phyloP scores from a whole-genome alignment of 2,888 invertebrate species.

The Iphiclides podalirius region DNA sequence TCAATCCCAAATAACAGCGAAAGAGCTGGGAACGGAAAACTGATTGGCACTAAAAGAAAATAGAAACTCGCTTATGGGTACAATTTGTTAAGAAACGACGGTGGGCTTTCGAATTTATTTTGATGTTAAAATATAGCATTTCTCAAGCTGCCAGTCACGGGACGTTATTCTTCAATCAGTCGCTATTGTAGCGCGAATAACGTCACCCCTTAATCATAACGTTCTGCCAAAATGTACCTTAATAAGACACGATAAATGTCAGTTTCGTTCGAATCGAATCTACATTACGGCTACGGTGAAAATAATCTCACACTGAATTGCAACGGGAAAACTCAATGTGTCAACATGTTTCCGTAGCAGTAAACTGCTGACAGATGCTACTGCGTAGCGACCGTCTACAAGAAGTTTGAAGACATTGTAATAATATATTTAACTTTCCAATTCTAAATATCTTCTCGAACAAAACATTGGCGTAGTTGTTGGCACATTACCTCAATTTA shows the following conservation, averaged over 20 bases:
- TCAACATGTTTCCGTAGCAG: constrained; percentile 26
- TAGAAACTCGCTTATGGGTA: constrained; percentile 1
- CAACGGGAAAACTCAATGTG: constrained; percentile 37
- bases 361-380: constrained; percentile 3
- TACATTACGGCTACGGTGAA: too few relatives aligned
- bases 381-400: background rate
- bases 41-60: constrained; percentile 9
- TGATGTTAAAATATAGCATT: constrained; percentile 38
- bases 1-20: background rate
- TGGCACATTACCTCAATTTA: too few relatives aligned
- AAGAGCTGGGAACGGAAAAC: constrained; percentile 2
- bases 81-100: constrained; percentile 21
- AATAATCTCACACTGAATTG: constrained; percentile 37
- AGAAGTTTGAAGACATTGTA: too few relatives aligned
- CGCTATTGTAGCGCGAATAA: constrained; percentile 34
- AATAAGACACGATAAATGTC: constrained; percentile 21
- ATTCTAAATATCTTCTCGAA: too few relatives aligned
- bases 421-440: too few relatives aligned
- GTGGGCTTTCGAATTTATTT: constrained; percentile 32
- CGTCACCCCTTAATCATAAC: constrained; percentile 26
- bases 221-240: constrained; percentile 24
- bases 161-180: constrained; percentile 42
- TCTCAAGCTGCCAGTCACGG: constrained; percentile 40
- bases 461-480: too few relatives aligned
- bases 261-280: too few relatives aligned